Base-by-base conservation (phyloP, 2,113 vertebrate genomes). In the Helogale parvula region DNA sequence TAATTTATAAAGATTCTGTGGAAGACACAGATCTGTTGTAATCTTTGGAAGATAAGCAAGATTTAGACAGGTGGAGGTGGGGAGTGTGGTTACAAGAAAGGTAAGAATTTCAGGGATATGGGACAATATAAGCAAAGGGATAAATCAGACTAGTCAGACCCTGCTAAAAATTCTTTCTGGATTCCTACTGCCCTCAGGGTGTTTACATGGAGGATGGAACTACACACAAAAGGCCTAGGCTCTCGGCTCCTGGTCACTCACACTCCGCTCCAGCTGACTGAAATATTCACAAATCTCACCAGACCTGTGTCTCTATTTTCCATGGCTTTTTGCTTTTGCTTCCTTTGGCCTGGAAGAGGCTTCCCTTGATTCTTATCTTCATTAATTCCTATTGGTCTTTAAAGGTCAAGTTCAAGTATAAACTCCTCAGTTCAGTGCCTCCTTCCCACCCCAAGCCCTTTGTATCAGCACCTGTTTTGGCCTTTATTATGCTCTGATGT, bases 341-440 rank as follows among this genome's bases (percentile, higher is more conserved):
- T 76, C 89, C 33, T 71, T 88, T 95, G 52, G 76, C 14, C 4
- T 66, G 41, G 38, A 74, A 82, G 0, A 88, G 15, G 93, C 71
- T 90, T 94, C 57, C 54, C 60, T 90, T 80, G 31, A 72, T 66
- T 95, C 47, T 89, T 60, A n/a, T 15, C 35, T 92, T 77, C 82
- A 69, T 88, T 82, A 47, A 93, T 84, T 94, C 45, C 74, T 86
- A 79, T 15, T 90, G 66, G 50, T 71, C 57, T 94, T 91, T 77
- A 94, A 93, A 94, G 54, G 82, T 88, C 65, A 76, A 95, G 29
- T 95, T 96, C 38, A 21, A 91, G 47, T 88, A 91, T 90, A 89
- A 82, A 86, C 29, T 92, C 45, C 7, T 71, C 80, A 90, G 21
- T n/a, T 15, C 33, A 71, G 4, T 57, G 54, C 76, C 50, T 77